Conservation (phyloP, 1,140 invertebrate species). For the Drosophila melanogaster region DNA sequence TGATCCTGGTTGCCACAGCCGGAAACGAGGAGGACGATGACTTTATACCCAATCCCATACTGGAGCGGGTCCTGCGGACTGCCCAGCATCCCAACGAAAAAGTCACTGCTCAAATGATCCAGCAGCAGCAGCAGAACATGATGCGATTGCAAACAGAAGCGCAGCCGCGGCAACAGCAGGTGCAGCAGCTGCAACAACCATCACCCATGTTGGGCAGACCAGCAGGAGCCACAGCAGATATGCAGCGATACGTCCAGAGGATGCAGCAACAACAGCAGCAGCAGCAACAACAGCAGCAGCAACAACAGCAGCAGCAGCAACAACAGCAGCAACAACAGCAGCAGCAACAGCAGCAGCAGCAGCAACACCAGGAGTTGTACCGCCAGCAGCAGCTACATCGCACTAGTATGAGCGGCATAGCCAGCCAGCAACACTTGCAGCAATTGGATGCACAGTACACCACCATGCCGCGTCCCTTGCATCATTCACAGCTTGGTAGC, state of each 20-base stretch:
- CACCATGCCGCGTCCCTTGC: conserved; percentile 62
- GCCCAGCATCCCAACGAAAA: conserved; percentile 86
- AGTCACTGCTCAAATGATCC: conserved; percentile 85
- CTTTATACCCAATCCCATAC: conserved; percentile 95
- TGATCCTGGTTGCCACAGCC: conserved; percentile 95
- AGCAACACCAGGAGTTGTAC: conserved; percentile 53
- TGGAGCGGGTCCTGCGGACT: conserved; percentile 93
- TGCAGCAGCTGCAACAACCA: conserved; percentile 42
- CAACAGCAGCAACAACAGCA: conserved; percentile 51
- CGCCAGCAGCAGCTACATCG: conserved; percentile 54
- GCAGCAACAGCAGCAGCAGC: conserved; percentile 52
- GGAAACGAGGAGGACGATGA: conserved; percentile 95
- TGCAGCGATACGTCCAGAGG: conserved; percentile 79
- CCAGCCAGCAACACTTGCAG: conserved; percentile 57
- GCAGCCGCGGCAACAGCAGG: conserved; percentile 64
- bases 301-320: conserved; percentile 34
- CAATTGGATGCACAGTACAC: conserved; percentile 62
- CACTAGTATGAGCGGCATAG: conserved; percentile 74
- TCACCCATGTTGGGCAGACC: conserved; percentile 64
- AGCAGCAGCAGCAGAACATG: conserved; percentile 86
- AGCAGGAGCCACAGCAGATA: conserved; percentile 38
- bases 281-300: conserved; percentile 57
- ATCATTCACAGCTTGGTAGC: conserved; percentile 50
- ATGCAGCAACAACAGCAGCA: conserved; percentile 56
- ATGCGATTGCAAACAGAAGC: conserved; percentile 85